Evolutionary conservation across 2,888 invertebrate genomes (phyloP).

Genomic region (Drosophila suboccidentalis): DNA sequence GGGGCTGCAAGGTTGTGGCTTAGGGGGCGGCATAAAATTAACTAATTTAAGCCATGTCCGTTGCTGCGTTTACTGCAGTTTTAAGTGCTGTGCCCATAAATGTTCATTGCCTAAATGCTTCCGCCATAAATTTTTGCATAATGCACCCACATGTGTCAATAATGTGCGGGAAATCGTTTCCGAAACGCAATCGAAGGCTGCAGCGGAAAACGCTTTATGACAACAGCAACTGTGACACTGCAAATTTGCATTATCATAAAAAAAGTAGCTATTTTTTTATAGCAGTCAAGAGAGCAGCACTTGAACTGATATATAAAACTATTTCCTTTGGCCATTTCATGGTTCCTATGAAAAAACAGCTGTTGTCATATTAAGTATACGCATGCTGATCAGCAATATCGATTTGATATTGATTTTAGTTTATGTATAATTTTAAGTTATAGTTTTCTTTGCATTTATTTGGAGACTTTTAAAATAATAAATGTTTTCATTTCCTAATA

Average conservation of each 20-base stretch:
- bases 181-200: conserved; percentile 36
- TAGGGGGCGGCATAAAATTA: conserved; percentile 37
- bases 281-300: not conserved
- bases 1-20: not conserved
- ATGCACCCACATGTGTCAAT: conserved; percentile 61
- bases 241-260: conserved; percentile 28
- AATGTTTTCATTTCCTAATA: not conserved
- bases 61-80: conserved; percentile 45
- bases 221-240: conserved; percentile 18
- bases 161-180: conserved; percentile 57
- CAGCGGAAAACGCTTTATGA: conserved; percentile 48
- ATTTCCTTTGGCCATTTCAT: conserved; percentile 1
- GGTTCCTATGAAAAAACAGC: not conserved
- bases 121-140: conserved; percentile 59
- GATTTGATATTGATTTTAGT: no score
- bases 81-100: conserved; percentile 52
- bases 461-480: no score
- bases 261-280: conserved; percentile 16
- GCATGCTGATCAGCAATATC: not conserved
- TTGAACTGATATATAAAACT: conserved; percentile 1
- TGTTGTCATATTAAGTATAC: not conserved
- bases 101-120: conserved; percentile 62
- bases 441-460: no score
- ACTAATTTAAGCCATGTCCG: conserved; percentile 47
- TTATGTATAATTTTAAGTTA: no score